phyloP scores from a whole-genome alignment of 2,113 vertebrate genomes.

The Ornithorhynchus anatinus region DNA sequence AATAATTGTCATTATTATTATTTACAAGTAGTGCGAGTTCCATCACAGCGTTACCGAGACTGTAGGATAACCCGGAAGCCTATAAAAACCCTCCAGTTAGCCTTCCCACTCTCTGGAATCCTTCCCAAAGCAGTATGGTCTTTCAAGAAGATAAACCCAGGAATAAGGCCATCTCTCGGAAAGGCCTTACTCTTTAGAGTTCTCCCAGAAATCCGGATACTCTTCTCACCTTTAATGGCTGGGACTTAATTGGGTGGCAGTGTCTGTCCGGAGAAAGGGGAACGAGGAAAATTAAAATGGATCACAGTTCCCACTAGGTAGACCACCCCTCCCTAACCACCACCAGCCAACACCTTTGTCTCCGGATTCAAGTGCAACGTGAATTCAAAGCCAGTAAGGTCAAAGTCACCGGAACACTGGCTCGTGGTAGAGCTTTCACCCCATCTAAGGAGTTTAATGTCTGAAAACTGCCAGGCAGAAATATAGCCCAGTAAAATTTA shows the following conservation, averaged over 20 bases:
- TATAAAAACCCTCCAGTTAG: too few species aligned
- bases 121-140: not conserved
- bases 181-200: not conserved
- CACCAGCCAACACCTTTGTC: not conserved
- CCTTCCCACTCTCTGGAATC: not conserved
- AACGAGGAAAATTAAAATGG: too few species aligned
- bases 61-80: too few species aligned
- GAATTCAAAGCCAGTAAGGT: slow-evolving; percentile 13
- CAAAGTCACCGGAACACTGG: not conserved
- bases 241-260: not conserved
- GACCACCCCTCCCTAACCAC: not conserved
- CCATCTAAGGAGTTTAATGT: slow-evolving; percentile 12
- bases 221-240: not conserved
- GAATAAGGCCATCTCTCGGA: not conserved
- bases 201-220: too few species aligned
- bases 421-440: not conserved
- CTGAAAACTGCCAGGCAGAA: not conserved
- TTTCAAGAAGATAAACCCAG: not conserved
- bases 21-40: too few species aligned
- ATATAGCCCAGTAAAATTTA: not conserved
- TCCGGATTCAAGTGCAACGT: not conserved
- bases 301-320: too few species aligned
- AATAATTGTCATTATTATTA: too few species aligned
- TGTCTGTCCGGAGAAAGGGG: too few species aligned
- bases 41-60: too few species aligned